phyloP scores from a whole-genome alignment of 2,113 vertebrate species.

The Mugil cephalus region DNA sequence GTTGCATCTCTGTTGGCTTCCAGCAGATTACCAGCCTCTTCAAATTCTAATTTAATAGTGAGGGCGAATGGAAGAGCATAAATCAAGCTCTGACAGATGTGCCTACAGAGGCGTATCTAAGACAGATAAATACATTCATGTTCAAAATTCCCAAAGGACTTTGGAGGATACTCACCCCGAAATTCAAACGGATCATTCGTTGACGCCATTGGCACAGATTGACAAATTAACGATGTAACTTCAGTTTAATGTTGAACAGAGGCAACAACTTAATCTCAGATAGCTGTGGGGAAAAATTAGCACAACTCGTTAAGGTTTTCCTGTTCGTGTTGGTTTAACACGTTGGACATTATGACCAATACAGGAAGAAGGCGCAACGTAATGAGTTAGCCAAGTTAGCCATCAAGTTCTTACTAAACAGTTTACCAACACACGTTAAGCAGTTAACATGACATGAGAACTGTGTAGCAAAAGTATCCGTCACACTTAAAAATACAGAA shows the following conservation, averaged over 20 bases:
- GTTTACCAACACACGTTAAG: constrained; percentile 4
- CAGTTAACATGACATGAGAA: neutral
- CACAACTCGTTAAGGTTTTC: neutral
- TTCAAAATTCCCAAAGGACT: neutral
- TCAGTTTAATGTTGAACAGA: neutral
- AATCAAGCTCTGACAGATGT: neutral
- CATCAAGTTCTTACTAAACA: constrained; percentile 16
- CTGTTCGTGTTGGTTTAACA: neutral
- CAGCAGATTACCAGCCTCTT: constrained; percentile 84
- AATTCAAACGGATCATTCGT: constrained; percentile 75
- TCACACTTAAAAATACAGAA: neutral
- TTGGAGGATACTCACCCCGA: constrained; percentile 53
- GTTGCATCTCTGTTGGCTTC: constrained; percentile 84
- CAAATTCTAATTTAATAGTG: constrained; percentile 87
- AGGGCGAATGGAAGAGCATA: constrained; percentile 22
- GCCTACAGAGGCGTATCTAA: neutral
- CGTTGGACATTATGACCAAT: neutral
- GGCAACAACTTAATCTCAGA: neutral
- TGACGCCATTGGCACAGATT: constrained; percentile 66
- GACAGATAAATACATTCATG: neutral
- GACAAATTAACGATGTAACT: neutral
- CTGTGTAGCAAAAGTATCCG: fast-evolving
- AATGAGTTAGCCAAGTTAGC: constrained; percentile 33
- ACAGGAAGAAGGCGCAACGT: neutral
- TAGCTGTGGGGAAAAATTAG: constrained; percentile 7